A percentile compares a stretch with the other conserved stretches of the same genome.
These are phyloP conservation scores for Dromiciops gliroides DNA, from an alignment of 2,113 vertebrate genomes.

Conservation along the genomic window DNA sequence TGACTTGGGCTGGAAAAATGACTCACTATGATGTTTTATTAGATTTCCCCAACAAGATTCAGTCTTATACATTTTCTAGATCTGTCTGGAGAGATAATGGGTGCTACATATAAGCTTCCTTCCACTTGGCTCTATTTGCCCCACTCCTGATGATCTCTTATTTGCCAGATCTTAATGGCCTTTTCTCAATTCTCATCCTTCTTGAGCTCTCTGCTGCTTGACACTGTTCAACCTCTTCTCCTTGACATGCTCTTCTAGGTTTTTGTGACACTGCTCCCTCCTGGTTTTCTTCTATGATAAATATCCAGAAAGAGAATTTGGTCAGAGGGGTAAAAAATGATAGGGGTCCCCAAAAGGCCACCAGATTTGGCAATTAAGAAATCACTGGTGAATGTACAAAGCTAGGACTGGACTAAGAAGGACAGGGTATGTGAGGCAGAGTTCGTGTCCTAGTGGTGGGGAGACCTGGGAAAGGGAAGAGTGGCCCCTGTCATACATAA, in stretches of 20 bases:
- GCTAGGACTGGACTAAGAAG: neutral
- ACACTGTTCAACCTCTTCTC: neutral
- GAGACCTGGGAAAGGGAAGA: neutral
- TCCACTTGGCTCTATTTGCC: neutral
- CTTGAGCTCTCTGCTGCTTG: neutral
- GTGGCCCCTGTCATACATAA: neutral
- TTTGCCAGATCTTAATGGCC: neutral
- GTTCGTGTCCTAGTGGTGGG: neutral
- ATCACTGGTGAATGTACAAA: neutral
- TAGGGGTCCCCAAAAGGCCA: neutral
- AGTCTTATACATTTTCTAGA: neutral
- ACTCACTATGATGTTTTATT: neutral
- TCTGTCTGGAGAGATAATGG: neutral
- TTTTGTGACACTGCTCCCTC: neutral
- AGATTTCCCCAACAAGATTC: neutral
- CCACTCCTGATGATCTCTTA: neutral
- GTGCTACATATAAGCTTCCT: neutral
- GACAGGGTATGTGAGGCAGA: too few species aligned
- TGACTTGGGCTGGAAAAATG: neutral
- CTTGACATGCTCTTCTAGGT: neutral
- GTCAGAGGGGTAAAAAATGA: neutral
- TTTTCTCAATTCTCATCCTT: neutral
- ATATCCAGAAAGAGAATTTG: neutral
- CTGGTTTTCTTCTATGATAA: neutral
- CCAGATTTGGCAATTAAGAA: neutral